phyloP scores from a whole-genome alignment of 2,113 vertebrate species.

The Bujurquina vittata region DNA sequence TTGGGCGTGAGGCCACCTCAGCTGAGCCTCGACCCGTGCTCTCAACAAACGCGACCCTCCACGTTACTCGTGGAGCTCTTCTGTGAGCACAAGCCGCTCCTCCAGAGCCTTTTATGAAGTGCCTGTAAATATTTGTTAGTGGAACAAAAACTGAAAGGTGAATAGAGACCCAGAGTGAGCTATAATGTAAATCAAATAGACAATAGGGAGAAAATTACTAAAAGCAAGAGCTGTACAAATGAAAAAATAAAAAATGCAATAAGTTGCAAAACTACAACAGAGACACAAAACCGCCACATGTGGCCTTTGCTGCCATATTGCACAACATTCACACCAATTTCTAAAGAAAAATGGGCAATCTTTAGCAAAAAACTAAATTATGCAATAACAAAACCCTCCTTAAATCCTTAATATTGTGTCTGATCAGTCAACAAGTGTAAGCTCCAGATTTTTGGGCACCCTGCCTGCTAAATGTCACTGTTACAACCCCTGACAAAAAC shows the following conservation, averaged over 20 bases:
- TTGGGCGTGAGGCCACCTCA: conserved; percentile 53
- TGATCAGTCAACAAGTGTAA: neutral
- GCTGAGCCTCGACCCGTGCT: conserved; percentile 53
- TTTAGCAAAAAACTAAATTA: neutral
- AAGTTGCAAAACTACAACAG: neutral
- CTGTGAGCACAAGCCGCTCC: neutral
- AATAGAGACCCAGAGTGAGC: neutral
- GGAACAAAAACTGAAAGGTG: neutral
- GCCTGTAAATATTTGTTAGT: neutral
- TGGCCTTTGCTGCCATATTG: neutral
- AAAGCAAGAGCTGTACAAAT: neutral
- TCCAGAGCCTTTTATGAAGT: neutral
- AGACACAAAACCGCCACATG: neutral
- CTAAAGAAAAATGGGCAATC: neutral
- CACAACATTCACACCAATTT: neutral
- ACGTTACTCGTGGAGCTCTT: conserved; percentile 15
- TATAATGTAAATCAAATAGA: neutral
- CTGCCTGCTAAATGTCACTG: neutral
- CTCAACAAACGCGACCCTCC: conserved; percentile 45
- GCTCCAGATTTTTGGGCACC: neutral
- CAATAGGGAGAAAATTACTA: neutral
- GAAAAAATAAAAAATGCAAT: neutral
- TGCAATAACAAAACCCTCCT: neutral
- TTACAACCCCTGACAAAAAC: neutral
- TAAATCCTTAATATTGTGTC: neutral